phyloP scores from a whole-genome alignment of 2,888 invertebrate genomes.

The Lydus trimaculatus region DNA sequence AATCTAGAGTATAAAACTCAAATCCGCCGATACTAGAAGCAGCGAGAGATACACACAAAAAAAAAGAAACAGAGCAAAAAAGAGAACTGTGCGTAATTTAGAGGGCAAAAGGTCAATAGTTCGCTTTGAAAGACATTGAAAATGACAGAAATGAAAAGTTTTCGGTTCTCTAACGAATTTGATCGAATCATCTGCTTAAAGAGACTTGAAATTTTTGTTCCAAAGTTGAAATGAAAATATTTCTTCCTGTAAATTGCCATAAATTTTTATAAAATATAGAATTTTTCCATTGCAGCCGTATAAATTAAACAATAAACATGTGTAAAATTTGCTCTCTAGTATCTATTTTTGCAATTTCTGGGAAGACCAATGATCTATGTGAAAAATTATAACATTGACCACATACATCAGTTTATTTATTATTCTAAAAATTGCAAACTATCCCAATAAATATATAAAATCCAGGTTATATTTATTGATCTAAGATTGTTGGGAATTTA shows the following conservation, averaged over 20 bases:
- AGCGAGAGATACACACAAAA: not conserved
- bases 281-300: not conserved
- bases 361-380: too few species aligned
- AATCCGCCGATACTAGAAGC: not conserved
- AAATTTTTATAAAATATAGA: not conserved
- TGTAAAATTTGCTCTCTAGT: too few species aligned
- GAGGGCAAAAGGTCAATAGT: not conserved
- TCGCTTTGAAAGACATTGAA: not conserved
- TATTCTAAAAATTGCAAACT: not conserved
- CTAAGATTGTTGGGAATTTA: not conserved
- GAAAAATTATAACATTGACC: not conserved
- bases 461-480: conserved; percentile 7
- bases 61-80: not conserved
- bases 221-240: not conserved
- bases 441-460: not conserved
- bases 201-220: not conserved
- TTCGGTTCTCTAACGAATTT: not conserved
- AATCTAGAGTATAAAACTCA: not conserved
- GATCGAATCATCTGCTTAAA: not conserved
- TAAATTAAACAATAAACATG: not conserved
- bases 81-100: not conserved
- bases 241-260: not conserved
- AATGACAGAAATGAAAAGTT: not conserved
- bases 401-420: not conserved
- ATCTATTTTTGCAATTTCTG: not conserved